Evolutionary conservation across 2,797 vertebrate species (phyloP).

Genomic region (Clarias platycephalus): DNA sequence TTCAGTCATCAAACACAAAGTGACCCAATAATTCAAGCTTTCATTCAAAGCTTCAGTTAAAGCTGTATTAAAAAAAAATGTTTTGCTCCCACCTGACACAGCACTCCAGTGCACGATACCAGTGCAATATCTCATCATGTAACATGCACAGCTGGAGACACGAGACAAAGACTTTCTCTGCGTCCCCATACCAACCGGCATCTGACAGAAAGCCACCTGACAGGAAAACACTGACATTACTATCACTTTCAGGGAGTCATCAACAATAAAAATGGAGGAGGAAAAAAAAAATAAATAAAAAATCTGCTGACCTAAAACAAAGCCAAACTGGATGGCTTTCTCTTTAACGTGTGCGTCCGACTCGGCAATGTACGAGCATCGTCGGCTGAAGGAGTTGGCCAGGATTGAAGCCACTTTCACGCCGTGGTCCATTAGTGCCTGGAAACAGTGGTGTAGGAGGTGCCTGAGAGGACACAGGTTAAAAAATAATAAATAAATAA

Average conservation of each 20-base stretch:
- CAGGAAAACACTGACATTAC: constrained; percentile 38
- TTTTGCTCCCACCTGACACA: constrained; percentile 85
- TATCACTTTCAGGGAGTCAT: background rate
- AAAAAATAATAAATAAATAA: background rate
- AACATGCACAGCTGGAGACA: constrained; percentile 96
- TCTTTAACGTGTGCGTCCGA: constrained; percentile 95
- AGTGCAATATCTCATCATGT: constrained; percentile 95
- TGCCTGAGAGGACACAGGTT: constrained; percentile 75
- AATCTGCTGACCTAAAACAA: constrained; percentile 86
- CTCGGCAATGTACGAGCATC: constrained; percentile 97
- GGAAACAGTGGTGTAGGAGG: constrained; percentile 98
- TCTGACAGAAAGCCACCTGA: constrained; percentile 95
- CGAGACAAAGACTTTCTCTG: constrained; percentile 96
- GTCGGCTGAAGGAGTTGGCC: constrained; percentile 95
- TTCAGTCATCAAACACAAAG: background rate
- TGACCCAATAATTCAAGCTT: background rate
- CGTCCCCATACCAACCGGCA: constrained; percentile 97
- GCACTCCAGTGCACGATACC: constrained; percentile 95
- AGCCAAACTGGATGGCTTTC: constrained; percentile 98
- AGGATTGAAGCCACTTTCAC: constrained; percentile 97
- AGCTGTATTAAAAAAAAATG: background rate
- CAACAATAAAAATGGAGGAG: background rate
- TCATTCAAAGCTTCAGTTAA: background rate
- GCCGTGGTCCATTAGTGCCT: constrained; percentile 98
- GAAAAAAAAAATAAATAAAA: background rate